Evolutionary conservation across 2,888 invertebrate species (phyloP).

Genomic region (Dione vanillae): DNA sequence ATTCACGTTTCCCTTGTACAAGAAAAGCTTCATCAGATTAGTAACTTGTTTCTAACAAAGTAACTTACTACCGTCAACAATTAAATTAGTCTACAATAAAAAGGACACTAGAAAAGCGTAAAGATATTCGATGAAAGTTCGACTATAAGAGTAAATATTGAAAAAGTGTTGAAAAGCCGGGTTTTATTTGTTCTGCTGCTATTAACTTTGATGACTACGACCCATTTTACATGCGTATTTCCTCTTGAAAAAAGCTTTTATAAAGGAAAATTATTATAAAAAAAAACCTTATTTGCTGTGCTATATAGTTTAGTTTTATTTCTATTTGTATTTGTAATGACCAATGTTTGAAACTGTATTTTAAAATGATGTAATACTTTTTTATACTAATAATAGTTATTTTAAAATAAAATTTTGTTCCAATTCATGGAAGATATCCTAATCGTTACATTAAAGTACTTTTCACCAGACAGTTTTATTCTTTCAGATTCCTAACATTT

Average conservation of each 20-base stretch:
- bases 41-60: slow-evolving; percentile 7
- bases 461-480: slow-evolving; percentile 13
- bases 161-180: slow-evolving; percentile 52
- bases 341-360: too few species aligned
- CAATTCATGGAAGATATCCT: neutral
- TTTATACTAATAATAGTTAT: too few species aligned
- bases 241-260: slow-evolving; percentile 19
- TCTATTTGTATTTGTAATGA: too few species aligned
- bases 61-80: neutral
- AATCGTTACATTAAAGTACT: neutral
- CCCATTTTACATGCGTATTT: slow-evolving; percentile 49
- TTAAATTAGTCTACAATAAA: slow-evolving; percentile 10
- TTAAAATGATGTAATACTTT: too few species aligned
- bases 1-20: too few species aligned
- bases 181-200: slow-evolving; percentile 62
- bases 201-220: slow-evolving; percentile 65
- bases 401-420: neutral
- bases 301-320: neutral
- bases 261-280: slow-evolving; percentile 20
- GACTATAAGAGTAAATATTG: slow-evolving; percentile 46
- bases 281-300: slow-evolving; percentile 16
- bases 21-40: too few species aligned
- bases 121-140: slow-evolving; percentile 35
- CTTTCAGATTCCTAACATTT: slow-evolving; percentile 11
- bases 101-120: slow-evolving; percentile 28